phyloP scores from a whole-genome alignment of 2,113 vertebrate genomes.

The Pterocles burchelli region DNA sequence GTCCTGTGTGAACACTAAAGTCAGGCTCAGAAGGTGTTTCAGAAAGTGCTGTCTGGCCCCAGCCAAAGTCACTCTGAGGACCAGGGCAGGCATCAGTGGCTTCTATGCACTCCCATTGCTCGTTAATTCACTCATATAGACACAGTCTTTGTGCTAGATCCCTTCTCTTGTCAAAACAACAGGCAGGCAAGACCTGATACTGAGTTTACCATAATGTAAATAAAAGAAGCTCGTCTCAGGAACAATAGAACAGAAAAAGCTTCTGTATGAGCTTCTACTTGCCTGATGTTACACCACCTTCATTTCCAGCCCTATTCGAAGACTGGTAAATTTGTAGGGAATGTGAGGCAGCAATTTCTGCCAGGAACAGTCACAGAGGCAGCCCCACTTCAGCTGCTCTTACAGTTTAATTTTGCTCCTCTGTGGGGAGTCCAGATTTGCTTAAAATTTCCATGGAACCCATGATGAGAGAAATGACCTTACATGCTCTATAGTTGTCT shows the following conservation, averaged over 20 bases:
- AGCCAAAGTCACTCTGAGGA: not conserved
- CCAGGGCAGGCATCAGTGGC: not conserved
- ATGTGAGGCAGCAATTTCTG: not conserved
- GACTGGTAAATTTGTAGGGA: not conserved
- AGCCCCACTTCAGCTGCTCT: not conserved
- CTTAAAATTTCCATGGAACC: not conserved
- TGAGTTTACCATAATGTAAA: not conserved
- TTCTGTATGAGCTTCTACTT: not conserved
- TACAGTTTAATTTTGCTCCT: not conserved
- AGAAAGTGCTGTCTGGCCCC: not conserved
- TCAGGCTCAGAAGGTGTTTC: not conserved
- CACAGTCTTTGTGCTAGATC: not conserved
- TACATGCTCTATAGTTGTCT: not conserved
- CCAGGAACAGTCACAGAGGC: not conserved
- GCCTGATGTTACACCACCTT: not conserved
- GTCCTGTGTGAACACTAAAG: not conserved
- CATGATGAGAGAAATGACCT: not conserved
- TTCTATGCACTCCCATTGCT: not conserved
- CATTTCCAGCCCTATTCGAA: not conserved
- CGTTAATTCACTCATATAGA: not conserved
- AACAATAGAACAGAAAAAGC: not conserved
- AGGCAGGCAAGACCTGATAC: not conserved
- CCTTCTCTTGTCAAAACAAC: not conserved
- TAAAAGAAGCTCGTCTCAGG: conserved; percentile 9
- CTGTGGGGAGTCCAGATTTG: rapidly evolving